Conservation (phyloP, 2,113 vertebrate species). For the Hippocampus mohnikei region DNA sequence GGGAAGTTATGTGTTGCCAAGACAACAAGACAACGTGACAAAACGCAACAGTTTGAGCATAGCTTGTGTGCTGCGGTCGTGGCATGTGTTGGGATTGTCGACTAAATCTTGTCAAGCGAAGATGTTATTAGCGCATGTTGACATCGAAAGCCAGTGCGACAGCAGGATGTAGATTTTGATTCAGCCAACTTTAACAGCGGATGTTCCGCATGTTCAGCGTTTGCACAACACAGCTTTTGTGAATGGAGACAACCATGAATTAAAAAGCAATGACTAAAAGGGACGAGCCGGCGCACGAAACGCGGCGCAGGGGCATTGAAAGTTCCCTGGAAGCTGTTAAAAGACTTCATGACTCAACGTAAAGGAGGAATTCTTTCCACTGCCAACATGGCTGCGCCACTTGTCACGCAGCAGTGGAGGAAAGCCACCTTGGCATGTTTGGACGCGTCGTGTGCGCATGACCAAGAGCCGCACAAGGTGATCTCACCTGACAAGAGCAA, state of each 20-base stretch:
- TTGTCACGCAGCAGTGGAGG: slow-evolving; percentile 13
- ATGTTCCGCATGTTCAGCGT: neutral
- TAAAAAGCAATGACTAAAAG: slow-evolving; percentile 51
- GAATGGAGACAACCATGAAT: slow-evolving; percentile 17
- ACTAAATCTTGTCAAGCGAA: too few relatives aligned
- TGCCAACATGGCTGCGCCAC: slow-evolving; percentile 8
- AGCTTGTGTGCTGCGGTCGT: too few relatives aligned
- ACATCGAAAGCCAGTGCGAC: too few relatives aligned
- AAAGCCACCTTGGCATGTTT: slow-evolving; percentile 41
- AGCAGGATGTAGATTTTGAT: neutral
- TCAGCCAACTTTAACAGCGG: neutral
- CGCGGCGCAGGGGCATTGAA: slow-evolving; percentile 43
- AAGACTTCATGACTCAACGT: slow-evolving; percentile 52
- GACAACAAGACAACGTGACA: too few relatives aligned
- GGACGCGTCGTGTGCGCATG: slow-evolving; percentile 5
- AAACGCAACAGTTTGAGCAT: too few relatives aligned
- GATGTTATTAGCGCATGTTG: too few relatives aligned
- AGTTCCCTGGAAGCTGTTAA: slow-evolving; percentile 45
- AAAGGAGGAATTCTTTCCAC: slow-evolving; percentile 13
- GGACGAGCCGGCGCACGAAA: slow-evolving; percentile 42
- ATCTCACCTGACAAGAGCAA: neutral
- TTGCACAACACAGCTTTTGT: neutral
- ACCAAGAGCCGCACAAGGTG: neutral
- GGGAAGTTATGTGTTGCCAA: too few relatives aligned
- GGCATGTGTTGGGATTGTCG: too few relatives aligned